These are phyloP conservation scores for Drosophila robusta DNA, from an alignment of 2,888 invertebrate genomes.

Conservation along the genomic window DNA sequence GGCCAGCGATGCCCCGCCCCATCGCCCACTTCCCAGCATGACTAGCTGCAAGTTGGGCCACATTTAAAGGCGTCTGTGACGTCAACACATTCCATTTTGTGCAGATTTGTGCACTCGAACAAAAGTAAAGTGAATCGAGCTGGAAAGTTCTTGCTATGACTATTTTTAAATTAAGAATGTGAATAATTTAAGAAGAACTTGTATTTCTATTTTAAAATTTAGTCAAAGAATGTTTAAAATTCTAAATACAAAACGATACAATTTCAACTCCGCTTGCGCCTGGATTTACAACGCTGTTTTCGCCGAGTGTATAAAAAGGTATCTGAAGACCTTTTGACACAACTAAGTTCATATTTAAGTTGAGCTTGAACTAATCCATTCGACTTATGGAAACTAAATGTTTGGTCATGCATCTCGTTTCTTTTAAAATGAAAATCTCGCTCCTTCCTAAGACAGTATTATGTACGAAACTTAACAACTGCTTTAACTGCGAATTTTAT, in stretches of 20 bases:
- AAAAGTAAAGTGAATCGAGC: no score
- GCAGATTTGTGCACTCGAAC: neutral
- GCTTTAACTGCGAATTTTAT: no score
- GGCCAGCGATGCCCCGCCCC: conserved; percentile 21
- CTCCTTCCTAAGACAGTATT: neutral
- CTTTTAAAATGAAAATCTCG: neutral
- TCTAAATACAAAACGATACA: no score
- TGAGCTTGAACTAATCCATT: conserved; percentile 11
- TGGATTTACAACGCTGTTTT: neutral
- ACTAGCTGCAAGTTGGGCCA: conserved; percentile 6
- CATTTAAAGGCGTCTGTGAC: conserved; percentile 9
- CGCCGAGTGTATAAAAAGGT: neutral
- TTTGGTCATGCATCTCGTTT: conserved; percentile 14
- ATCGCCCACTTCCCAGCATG: neutral
- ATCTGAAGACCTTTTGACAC: neutral
- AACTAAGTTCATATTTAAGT: conserved; percentile 10
- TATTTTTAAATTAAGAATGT: no score
- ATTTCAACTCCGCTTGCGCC: no score
- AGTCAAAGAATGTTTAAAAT: no score
- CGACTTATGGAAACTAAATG: neutral
- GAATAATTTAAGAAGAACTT: no score
- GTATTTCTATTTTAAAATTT: no score
- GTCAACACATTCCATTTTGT: conserved; percentile 13
- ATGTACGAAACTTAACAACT: neutral
- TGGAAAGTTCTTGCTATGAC: no score